phyloP scores from a whole-genome alignment of 2,113 vertebrate genomes.

The Tragelaphus buxtoni region DNA sequence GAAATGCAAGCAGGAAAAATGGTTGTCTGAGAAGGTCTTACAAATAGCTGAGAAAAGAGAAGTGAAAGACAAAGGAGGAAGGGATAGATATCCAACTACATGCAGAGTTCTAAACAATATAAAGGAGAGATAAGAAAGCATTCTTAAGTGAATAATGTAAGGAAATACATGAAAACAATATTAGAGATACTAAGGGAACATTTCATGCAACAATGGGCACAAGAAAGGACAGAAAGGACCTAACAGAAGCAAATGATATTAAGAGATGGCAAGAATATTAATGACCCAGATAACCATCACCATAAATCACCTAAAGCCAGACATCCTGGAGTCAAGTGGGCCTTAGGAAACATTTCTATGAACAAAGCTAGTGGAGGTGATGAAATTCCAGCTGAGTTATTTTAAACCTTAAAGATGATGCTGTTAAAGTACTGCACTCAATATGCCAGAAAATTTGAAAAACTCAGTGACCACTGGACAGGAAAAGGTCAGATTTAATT shows the following conservation, averaged over 20 bases:
- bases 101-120: neutral
- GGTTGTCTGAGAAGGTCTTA: neutral
- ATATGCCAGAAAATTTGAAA: neutral
- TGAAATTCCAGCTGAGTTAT: neutral
- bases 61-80: neutral
- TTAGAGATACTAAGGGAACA: neutral
- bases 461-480: neutral
- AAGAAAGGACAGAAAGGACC: neutral
- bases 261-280: neutral
- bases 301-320: neutral
- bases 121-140: neutral
- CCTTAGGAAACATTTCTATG: neutral
- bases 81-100: neutral
- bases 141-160: neutral
- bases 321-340: neutral
- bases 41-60: neutral
- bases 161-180: neutral
- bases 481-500: neutral
- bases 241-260: neutral
- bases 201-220: neutral
- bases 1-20: neutral
- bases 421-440: neutral
- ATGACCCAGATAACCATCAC: neutral
- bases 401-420: neutral
- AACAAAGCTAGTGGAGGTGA: neutral